Evolutionary conservation across 2,888 invertebrate species (phyloP).

Genomic region (Actias luna): DNA sequence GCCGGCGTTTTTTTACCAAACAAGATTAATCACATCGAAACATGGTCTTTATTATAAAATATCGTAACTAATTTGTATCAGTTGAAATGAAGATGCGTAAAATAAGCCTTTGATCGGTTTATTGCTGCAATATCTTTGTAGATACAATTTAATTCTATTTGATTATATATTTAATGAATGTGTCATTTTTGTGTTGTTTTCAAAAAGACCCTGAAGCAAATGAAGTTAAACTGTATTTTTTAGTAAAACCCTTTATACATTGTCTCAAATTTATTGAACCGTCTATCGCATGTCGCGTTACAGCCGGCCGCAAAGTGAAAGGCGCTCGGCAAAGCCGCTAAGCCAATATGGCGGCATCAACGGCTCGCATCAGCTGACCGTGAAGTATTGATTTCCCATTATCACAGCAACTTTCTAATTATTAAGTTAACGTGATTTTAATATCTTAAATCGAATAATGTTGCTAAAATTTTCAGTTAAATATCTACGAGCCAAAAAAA

Average conservation of each 20-base stretch:
- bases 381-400: no score
- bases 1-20: slow-evolving; percentile 11
- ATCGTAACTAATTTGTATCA: slow-evolving; percentile 27
- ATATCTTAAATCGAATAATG: no score
- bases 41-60: slow-evolving; percentile 14
- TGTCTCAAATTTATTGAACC: no score
- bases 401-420: no score
- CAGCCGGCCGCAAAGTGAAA: no score
- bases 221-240: neutral
- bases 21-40: slow-evolving; percentile 18
- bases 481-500: no score
- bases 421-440: no score
- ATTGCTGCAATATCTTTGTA: slow-evolving; percentile 14
- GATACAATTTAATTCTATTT: slow-evolving; percentile 1
- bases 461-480: no score
- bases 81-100: slow-evolving; percentile 19
- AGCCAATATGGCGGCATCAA: no score
- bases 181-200: slow-evolving; percentile 22
- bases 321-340: no score
- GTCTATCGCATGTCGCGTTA: neutral
- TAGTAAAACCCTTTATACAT: no score
- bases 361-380: no score
- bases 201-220: slow-evolving; percentile 44
- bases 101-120: slow-evolving; percentile 16
- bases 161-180: neutral